A percentile compares a stretch with the other conserved stretches of the same genome.
phyloP scores from a whole-genome alignment of 2,113 vertebrate species.

The Pholis gunnellus region DNA sequence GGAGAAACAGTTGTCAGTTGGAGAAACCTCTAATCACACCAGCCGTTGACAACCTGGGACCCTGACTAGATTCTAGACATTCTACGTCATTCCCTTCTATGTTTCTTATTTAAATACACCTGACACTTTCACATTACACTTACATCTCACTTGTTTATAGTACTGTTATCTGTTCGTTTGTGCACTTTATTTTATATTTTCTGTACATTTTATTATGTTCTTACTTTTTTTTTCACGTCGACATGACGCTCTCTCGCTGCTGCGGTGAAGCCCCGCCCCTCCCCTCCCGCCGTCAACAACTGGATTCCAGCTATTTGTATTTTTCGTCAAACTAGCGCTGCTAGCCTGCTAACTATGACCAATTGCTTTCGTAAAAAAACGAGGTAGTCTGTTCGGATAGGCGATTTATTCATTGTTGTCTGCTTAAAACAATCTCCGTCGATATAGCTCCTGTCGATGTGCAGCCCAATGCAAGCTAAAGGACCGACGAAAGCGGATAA shows the following conservation, averaged over 20 bases:
- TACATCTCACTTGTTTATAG: too few species aligned
- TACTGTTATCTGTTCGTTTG: too few species aligned
- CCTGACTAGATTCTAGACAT: constrained; percentile 31
- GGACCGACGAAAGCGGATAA: constrained; percentile 48
- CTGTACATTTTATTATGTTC: too few species aligned
- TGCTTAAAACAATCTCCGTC: neutral
- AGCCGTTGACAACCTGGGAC: neutral
- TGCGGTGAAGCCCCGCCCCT: constrained; percentile 5
- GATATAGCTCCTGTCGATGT: constrained; percentile 43
- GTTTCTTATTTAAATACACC: too few species aligned
- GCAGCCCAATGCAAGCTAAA: constrained; percentile 35
- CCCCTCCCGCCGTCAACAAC: constrained; percentile 76
- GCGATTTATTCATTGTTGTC: neutral
- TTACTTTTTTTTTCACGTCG: too few species aligned
- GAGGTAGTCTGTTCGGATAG: neutral
- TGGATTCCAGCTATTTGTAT: constrained; percentile 71
- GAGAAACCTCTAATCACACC: neutral
- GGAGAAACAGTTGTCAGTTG: neutral
- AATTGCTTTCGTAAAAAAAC: constrained; percentile 7
- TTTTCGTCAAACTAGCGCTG: constrained; percentile 59
- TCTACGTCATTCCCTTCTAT: constrained; percentile 16
- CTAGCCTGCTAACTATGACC: constrained; percentile 56
- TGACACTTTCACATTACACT: too few species aligned
- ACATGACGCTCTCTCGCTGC: neutral
- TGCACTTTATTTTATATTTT: too few species aligned